A percentile compares a stretch with the other conserved stretches of the same genome.
Evolutionary conservation across 2,797 vertebrate species (phyloP).

Genomic region (Acanthurus tractus): DNA sequence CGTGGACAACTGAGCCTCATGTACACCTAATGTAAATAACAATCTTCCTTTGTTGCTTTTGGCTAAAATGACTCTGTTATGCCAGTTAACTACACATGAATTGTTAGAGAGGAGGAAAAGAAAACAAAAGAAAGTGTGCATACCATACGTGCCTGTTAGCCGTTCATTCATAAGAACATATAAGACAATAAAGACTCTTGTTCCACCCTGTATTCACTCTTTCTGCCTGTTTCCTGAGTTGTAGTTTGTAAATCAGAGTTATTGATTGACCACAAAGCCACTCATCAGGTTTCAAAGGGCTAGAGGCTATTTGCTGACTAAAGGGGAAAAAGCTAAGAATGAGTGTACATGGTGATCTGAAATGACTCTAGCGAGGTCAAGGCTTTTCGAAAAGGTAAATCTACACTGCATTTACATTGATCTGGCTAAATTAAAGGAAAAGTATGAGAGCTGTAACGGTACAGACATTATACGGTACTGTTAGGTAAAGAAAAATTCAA

Average conservation of each 20-base stretch:
- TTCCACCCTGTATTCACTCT: slow-evolving; percentile 13
- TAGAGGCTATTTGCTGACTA: slow-evolving; percentile 10
- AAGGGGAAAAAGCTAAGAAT: slow-evolving; percentile 12
- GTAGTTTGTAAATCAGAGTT: slow-evolving; percentile 45
- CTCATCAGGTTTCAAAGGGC: slow-evolving; percentile 32
- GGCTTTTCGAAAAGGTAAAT: neutral
- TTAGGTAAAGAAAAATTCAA: too few relatives aligned
- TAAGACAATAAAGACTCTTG: slow-evolving; percentile 24
- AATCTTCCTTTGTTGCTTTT: slow-evolving; percentile 10
- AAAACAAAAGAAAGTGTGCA: neutral
- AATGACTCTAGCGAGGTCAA: slow-evolving; percentile 16
- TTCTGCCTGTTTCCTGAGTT: slow-evolving; percentile 10
- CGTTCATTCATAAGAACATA: slow-evolving; percentile 7
- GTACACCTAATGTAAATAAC: neutral
- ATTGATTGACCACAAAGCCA: slow-evolving; percentile 29
- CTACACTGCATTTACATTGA: neutral
- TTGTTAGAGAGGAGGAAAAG: neutral
- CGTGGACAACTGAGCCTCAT: neutral
- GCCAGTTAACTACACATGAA: neutral
- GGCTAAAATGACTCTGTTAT: slow-evolving; percentile 10
- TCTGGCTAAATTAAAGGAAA: neutral
- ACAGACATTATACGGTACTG: too few relatives aligned
- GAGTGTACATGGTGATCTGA: neutral
- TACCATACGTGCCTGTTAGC: neutral
- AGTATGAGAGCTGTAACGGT: neutral